Percentiles rank a stretch among this genome's conserved stretches.
Evolutionary conservation across 2,113 vertebrate species (phyloP).

Genomic region (Pavo muticus): DNA sequence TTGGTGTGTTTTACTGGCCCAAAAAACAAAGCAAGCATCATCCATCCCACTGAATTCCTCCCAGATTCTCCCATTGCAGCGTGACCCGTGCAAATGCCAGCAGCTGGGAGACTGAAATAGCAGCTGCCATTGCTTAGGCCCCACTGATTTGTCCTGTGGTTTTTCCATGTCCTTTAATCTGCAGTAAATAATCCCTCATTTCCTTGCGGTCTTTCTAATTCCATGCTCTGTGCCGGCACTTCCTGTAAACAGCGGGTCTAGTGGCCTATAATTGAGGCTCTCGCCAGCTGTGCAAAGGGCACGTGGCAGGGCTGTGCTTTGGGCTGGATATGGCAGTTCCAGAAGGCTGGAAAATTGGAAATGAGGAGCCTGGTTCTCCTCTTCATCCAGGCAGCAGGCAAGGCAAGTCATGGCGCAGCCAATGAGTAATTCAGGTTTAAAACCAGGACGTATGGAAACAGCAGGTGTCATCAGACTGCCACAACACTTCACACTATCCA

Average conservation of each 20-base stretch:
- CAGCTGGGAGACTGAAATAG: conserved; percentile 67
- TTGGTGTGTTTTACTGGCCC: neutral
- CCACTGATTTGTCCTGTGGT: conserved; percentile 74
- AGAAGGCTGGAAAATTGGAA: neutral
- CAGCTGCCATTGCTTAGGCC: conserved; percentile 54
- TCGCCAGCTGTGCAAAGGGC: neutral
- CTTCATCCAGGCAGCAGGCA: neutral
- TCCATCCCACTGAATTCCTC: neutral
- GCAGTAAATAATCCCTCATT: conserved; percentile 71
- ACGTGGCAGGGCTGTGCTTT: conserved; percentile 18
- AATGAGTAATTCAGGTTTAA: neutral
- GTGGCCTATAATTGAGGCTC: conserved; percentile 55
- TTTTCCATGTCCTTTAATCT: conserved; percentile 68
- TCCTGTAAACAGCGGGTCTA: conserved; percentile 70
- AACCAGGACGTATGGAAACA: neutral
- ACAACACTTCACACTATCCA: rapidly evolving
- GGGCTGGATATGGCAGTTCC: neutral
- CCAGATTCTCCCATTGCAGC: neutral
- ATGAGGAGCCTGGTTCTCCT: neutral
- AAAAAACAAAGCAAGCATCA: conserved; percentile 7
- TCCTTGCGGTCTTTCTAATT: conserved; percentile 76
- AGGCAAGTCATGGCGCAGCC: neutral
- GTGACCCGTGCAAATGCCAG: neutral
- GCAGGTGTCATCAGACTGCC: neutral
- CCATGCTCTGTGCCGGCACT: conserved; percentile 31